Conservation (phyloP, 1,140 invertebrate species). For the Drosophila hydei region DNA sequence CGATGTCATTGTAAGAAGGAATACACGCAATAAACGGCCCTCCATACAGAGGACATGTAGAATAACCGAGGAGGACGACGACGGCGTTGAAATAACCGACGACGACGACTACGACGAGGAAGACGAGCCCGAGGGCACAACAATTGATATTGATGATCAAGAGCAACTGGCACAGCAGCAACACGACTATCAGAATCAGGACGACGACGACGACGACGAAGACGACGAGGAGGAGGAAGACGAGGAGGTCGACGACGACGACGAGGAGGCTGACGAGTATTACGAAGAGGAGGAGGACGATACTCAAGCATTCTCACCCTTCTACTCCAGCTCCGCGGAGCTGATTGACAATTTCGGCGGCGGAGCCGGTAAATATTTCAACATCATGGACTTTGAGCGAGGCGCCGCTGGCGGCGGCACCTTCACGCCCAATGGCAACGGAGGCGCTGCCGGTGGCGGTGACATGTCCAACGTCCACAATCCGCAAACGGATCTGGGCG, state of each 20-base stretch:
- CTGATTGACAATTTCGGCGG: constrained; percentile 70
- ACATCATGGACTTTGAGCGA: constrained; percentile 70
- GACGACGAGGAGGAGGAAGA: constrained; percentile 33
- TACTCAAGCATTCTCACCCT: constrained; percentile 71
- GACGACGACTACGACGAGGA: constrained; percentile 43
- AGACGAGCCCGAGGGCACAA: constrained; percentile 59
- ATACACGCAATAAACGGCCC: constrained; percentile 62
- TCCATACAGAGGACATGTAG: constrained; percentile 75
- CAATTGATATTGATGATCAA: constrained; percentile 61
- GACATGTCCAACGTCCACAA: constrained; percentile 52
- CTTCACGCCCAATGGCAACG: constrained; percentile 68
- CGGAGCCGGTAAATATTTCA: constrained; percentile 68
- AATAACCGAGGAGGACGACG: constrained; percentile 68
- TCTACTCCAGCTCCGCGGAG: constrained; percentile 73
- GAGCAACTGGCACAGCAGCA: constrained; percentile 49
- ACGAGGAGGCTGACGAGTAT: constrained; percentile 72
- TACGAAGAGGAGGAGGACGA: constrained; percentile 77
- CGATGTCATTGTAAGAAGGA: constrained; percentile 70
- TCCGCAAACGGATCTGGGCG: constrained; percentile 55
- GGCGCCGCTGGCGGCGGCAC: constrained; percentile 57
- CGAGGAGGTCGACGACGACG: constrained; percentile 49
- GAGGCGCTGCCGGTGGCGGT: constrained; percentile 50
- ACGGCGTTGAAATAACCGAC: constrained; percentile 16
- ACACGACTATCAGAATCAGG: constrained; percentile 47
- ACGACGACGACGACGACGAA: constrained; percentile 56